Evolutionary conservation across 2,888 invertebrate species (phyloP), one percentile per base, ranked within the genome.

Genomic region (Neria commutata): DNA sequence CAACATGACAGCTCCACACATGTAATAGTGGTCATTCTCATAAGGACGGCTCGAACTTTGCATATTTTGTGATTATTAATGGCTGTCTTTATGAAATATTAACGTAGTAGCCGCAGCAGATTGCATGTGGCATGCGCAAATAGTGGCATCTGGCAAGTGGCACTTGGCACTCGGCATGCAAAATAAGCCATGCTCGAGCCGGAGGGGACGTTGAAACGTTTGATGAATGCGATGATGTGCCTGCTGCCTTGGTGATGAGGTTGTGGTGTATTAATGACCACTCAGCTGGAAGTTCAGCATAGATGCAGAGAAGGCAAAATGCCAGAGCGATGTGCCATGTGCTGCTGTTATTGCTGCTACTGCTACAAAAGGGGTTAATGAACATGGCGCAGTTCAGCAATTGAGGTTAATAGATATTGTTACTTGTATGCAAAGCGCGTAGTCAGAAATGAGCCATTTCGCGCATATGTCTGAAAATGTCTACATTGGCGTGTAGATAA

Each of bases 401-500:
- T 63, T 64, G 61, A 59, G 64, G 60, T 63, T 63, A 64, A 66
- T 57, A 61, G 58, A 54, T 33, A 29, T n/a, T 16, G 17, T 42
- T n/a, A n/a, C n/a, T n/a, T n/a, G n/a, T n/a, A n/a, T n/a, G n/a
- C n/a, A n/a, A n/a, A n/a, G n/a, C n/a, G n/a, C n/a, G n/a, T n/a
- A n/a, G n/a, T n/a, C n/a, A n/a, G n/a, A n/a, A n/a, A n/a, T n/a
- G n/a, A n/a, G n/a, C n/a, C n/a, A n/a, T n/a, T n/a, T n/a, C n/a
- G n/a, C n/a, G n/a, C n/a, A n/a, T n/a, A n/a, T n/a, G n/a, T n/a
- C n/a, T n/a, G n/a, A n/a, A n/a, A n/a, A n/a, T n/a, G n/a, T n/a
- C n/a, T n/a, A n/a, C n/a, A n/a, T n/a, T n/a, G n/a, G n/a, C n/a
- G n/a, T n/a, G n/a, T n/a, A n/a, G n/a, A n/a, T n/a, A n/a, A n/a